Percentiles rank a stretch among this genome's conserved stretches.
Evolutionary conservation across 2,888 invertebrate genomes (phyloP).

Genomic region (Pristionchus exspectatus): DNA sequence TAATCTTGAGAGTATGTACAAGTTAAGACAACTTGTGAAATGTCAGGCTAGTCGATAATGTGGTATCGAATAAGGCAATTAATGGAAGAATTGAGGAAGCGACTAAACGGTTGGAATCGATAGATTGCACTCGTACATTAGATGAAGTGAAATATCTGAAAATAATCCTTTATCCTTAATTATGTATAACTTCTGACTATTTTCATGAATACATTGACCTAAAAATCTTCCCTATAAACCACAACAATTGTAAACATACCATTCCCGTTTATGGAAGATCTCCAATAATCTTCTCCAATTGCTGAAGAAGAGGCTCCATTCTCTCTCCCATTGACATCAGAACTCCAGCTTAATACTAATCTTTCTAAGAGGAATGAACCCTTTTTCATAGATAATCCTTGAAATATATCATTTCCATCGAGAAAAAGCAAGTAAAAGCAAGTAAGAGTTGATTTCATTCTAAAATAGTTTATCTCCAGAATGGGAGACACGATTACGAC

Average conservation of each 20-base stretch:
- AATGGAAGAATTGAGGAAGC: not conserved
- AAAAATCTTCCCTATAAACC: not conserved
- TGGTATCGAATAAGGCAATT: not conserved
- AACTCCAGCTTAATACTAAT: conserved; percentile 26
- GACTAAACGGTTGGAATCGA: conserved; percentile 16
- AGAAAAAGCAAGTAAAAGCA: too few species aligned
- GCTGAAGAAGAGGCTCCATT: conserved; percentile 54
- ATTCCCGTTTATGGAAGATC: conserved; percentile 39
- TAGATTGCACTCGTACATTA: conserved; percentile 41
- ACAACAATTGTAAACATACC: not conserved
- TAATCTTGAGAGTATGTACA: conserved; percentile 22
- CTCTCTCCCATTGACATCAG: conserved; percentile 48
- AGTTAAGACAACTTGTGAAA: conserved; percentile 50
- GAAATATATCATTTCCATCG: too few species aligned
- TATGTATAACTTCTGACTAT: too few species aligned
- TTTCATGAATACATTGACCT: not conserved
- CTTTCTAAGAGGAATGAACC: not conserved
- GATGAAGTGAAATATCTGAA: not conserved
- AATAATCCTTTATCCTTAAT: not conserved
- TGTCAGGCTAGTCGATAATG: conserved; percentile 7
- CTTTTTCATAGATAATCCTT: not conserved
- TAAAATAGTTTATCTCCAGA: too few species aligned
- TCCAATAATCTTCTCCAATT: conserved; percentile 50
- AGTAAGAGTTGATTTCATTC: too few species aligned
- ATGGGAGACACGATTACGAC: too few species aligned